phyloP scores from a whole-genome alignment of 1,140 invertebrate species.

The Telenomus remus region DNA sequence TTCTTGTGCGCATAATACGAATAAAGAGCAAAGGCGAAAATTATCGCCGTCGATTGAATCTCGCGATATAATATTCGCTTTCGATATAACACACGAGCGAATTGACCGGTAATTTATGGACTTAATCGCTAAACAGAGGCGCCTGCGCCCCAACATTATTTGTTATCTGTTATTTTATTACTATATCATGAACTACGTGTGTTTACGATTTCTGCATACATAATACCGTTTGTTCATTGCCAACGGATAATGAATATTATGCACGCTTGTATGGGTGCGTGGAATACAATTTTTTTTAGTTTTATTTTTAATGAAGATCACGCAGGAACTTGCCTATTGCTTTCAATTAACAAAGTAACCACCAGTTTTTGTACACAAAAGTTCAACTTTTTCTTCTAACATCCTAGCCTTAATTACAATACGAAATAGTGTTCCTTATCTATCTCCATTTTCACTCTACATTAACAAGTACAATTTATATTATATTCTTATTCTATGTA shows the following conservation, averaged over 20 bases:
- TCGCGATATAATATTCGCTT: conserved; percentile 37
- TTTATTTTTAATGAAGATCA: conserved; percentile 40
- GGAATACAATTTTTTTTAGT: conserved; percentile 37
- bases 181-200: conserved; percentile 51
- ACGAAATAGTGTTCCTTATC: too few relatives aligned
- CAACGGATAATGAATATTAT: conserved; percentile 53
- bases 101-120: conserved; percentile 56
- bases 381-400: too few relatives aligned
- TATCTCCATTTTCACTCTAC: too few relatives aligned
- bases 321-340: conserved; percentile 14
- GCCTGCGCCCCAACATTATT: conserved; percentile 62
- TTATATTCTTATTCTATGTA: too few relatives aligned
- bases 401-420: too few relatives aligned
- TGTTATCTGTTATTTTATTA: conserved; percentile 28
- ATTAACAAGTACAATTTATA: too few relatives aligned
- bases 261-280: conserved; percentile 32
- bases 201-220: conserved; percentile 50
- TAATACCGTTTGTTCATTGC: conserved; percentile 43
- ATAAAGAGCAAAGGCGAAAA: conserved; percentile 60
- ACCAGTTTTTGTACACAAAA: neutral
- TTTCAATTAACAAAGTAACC: neutral
- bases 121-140: conserved; percentile 63
- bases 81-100: conserved; percentile 30
- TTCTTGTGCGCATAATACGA: conserved; percentile 58
- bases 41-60: conserved; percentile 49